These are phyloP conservation scores for Drosophila mercatorum DNA, from an alignment of 2,888 invertebrate species.

Conservation along the genomic window DNA sequence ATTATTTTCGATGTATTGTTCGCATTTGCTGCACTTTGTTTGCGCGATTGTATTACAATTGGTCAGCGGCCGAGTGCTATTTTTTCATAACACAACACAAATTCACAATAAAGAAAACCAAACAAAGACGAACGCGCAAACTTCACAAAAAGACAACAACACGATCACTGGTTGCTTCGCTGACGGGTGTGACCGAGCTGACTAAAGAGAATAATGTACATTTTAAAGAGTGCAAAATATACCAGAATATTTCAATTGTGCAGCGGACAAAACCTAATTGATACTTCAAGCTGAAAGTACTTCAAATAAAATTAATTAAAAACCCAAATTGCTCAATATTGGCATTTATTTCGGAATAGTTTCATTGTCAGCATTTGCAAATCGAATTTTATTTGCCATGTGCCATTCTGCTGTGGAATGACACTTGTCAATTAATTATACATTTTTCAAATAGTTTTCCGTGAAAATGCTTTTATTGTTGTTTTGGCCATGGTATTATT, in stretches of 20 bases:
- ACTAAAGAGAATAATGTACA: background rate
- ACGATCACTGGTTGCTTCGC: constrained; percentile 52
- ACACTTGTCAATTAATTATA: constrained; percentile 7
- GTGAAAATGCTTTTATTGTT: background rate
- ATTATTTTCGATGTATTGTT: constrained; percentile 12
- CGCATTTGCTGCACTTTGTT: constrained; percentile 18
- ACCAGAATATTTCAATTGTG: constrained; percentile 10
- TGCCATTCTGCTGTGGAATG: background rate
- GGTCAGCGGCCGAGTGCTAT: constrained; percentile 5
- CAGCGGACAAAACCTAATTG: constrained; percentile 22
- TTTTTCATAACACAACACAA: constrained; percentile 3
- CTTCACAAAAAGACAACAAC: constrained; percentile 47
- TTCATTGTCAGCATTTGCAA: background rate
- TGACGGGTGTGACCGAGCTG: constrained; percentile 29
- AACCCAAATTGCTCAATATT: background rate
- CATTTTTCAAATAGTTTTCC: constrained; percentile 3
- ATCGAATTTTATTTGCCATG: background rate
- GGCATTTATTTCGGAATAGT: background rate
- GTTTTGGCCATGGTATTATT: background rate
- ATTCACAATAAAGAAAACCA: constrained; percentile 20
- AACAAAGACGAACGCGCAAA: constrained; percentile 39
- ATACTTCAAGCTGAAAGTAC: background rate
- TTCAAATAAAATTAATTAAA: background rate
- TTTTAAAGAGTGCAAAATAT: constrained; percentile 8
- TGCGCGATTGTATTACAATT: constrained; percentile 22